Base-by-base conservation (phyloP, 2,888 invertebrate genomes). In the Drosophila meridiana region DNA sequence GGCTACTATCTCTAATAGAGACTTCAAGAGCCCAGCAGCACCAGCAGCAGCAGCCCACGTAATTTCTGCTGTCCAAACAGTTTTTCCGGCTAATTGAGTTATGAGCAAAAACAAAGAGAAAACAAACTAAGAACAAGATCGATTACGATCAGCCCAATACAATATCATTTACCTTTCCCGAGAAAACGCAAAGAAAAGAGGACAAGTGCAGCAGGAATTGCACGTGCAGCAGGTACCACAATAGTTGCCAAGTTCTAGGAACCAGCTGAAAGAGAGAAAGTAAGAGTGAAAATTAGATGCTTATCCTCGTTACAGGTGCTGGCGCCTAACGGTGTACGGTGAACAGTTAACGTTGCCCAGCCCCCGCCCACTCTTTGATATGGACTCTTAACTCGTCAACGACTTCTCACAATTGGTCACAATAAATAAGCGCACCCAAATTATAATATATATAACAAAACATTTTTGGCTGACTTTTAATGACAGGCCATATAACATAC, bases 361-460 rank as follows among this genome's bases (percentile, higher is more conserved):
- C 43, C 36, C 34, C 38, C 56, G 20, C 20, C 20, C 1, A 20
- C 42, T 42, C 32, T 30, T 52, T 30, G 34, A 20, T 32, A 59
- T 68, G 48, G 43, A 58, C 69, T 20, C 20, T 20, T 20, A 58
- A 55, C 69, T 53, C 45, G 56, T 47, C 52, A 28, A 20, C 42
- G 20, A 59, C 59, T 47, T 45, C 53, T 57, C 52, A 52, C 58
- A 76, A 74, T 59, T 48, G 63, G 47, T 45, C 57, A 69, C 50
- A 71, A 75, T 73, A 76, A 87, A 72, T 70, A 75, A 73, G 61
- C 80, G 55, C 66, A 72, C 56, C 63, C 77, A 81, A 89, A 89
- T 79, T 83, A 78, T 87, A 76, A 88, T 76, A 85, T 78, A 86
- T 83, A 87, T 83, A 85, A 83, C 78, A 73, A 83, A 74, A 72